Evolutionary conservation across 2,888 invertebrate species (phyloP), one percentile per base, ranked within the genome.

Genomic region (Chrysomela aeneicollis): DNA sequence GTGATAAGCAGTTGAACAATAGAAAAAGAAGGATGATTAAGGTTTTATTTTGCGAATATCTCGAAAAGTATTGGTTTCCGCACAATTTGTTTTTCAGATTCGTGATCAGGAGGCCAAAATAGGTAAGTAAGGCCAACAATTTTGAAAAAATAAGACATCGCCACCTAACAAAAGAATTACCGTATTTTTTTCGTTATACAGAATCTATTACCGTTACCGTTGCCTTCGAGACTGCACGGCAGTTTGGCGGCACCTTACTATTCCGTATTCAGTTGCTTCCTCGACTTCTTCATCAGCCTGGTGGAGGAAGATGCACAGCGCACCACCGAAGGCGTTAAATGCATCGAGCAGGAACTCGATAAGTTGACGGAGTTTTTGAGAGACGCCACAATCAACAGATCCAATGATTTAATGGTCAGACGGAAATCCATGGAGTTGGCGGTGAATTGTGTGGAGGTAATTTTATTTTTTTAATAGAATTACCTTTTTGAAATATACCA

Each of bases 361-460:
- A 62, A 82, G 37, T 82, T 85, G 68, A 80, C 82, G 54, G 77
- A 78, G 37, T 81, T 82, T 69, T 81, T 85, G 52, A 76, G 77
- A 66, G 78, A 80, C 61, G 75, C 69, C 62, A 70, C 82, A 66
- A 77, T 81, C 10, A 78, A 79, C 61, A 73, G 82, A 67, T 78
- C 82, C 5, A 73, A 81, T 8, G 79, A 84, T 68, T 74, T 85
- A 63, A 79, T 73, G 78, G 74, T 76, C 72, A 64, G 83, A 79
- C 79, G 87, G 12, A 85, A 84, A 30, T 79, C 84, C 3, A 83
- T 88, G 70, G 89, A 87, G 74, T 81, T 82, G 32, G 82, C 88
- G 35, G 86, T 88, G 17, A 87, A 88, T 75, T 86, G 85, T 74
- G 81, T 89, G 66, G 90, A 91, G 86, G 90, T 90, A 59, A 74